phyloP scores from a whole-genome alignment of 2,113 vertebrate species.

The Clupea harengus region DNA sequence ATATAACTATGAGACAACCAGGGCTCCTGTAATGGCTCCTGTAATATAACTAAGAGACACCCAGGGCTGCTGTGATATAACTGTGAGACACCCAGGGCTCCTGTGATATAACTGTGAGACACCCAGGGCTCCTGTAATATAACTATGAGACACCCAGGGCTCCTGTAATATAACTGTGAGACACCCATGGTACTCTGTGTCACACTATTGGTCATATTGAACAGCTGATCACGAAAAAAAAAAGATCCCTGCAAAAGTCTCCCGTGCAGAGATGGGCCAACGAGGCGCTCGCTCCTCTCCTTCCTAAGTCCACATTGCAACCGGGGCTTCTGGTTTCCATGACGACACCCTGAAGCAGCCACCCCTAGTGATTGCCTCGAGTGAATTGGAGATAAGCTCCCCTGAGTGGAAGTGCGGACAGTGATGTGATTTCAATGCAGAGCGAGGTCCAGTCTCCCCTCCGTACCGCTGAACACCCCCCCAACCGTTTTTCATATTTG shows the following conservation, averaged over 20 bases:
- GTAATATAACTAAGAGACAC: neutral
- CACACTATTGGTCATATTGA: no score
- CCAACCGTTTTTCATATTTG: conserved; percentile 78
- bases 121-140: no score
- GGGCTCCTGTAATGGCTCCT: no score
- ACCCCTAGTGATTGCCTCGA: conserved; percentile 82
- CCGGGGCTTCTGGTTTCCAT: conserved; percentile 77
- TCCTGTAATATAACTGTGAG: neutral
- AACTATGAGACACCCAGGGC: neutral
- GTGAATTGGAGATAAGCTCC: conserved; percentile 90
- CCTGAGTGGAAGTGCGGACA: conserved; percentile 77
- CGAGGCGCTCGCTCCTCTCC: neutral
- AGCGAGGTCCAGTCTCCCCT: conserved; percentile 76
- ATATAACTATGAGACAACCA: no score
- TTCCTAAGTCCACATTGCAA: neutral
- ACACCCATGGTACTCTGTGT: neutral
- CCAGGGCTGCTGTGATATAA: no score
- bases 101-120: no score
- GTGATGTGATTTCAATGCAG: conserved; percentile 91
- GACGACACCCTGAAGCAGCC: conserved; percentile 81
- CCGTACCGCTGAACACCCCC: neutral
- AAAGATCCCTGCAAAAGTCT: neutral
- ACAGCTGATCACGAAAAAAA: neutral
- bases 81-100: no score
- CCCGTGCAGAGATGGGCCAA: neutral